Evolutionary conservation across 1,140 invertebrate species (phyloP), one percentile per base, ranked within the genome.

Genomic region (Cyphomyrmex costatus): DNA sequence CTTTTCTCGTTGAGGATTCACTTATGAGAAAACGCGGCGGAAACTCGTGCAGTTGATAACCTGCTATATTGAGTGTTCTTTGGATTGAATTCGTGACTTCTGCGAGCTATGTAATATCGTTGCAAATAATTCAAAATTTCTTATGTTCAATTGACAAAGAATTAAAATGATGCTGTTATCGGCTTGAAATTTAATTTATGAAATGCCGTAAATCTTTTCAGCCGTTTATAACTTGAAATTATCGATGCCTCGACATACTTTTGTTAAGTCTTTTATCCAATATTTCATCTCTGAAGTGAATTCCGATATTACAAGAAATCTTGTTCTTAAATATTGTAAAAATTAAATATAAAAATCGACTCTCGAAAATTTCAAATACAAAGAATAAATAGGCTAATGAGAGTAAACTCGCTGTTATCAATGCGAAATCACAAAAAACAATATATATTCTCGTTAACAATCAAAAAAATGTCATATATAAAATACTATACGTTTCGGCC

Each of bases 71-170:
- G 77, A 24, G 16, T 36, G 21, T 42, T 16, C 49, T 19, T 42
- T 70, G 46, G 49, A 80, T 70, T 80, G 70, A 80, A 80, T 70
- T 56, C 49, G 63, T 80, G 78, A 68, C 42, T 56, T 21, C 36
- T 70, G 30, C 63, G 21, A 36, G n/a, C 7, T 65, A 58, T 53
- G 14, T 19, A 49, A 79, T 79, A 79, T 68, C 16, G 42, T 46
- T 21, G 46, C 30, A 7, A n/a, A n/a, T 53, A 24, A 53, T 53
- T 68, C 12, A 33, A 68, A 79, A 5, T 80, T 68, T 16, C 46
- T 68, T 21, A 12, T 27, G 3, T 16, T 14, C 10, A 24, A 46
- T 1, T 14, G 19, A 24, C 8, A 16, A 61, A 77, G 14, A n/a
- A 42, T 77, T 27, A 61, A 46, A 46, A 46, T 21, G 19, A 24